Conservation (phyloP, 2,113 vertebrate species). For the Semnornis frantzii region DNA sequence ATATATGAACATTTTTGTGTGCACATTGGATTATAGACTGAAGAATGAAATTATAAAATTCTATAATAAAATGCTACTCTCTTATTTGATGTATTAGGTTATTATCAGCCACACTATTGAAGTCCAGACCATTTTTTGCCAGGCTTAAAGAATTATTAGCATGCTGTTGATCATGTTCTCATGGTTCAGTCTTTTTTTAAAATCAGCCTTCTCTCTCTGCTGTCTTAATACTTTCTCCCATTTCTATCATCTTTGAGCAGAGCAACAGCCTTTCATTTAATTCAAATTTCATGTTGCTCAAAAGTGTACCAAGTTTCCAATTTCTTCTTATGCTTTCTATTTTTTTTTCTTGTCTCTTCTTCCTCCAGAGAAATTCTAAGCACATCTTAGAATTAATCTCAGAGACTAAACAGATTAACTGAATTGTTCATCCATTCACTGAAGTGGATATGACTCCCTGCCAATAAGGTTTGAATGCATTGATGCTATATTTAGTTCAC, state of each 20-base stretch:
- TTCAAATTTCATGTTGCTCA: not conserved
- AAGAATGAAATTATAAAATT: not conserved
- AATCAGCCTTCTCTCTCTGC: not conserved
- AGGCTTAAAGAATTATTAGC: not conserved
- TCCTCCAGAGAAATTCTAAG: not conserved
- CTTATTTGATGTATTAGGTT: not conserved
- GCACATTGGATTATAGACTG: not conserved
- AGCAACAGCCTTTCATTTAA: not conserved
- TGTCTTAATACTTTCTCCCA: not conserved
- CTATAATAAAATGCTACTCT: not conserved
- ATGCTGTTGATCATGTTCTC: not conserved
- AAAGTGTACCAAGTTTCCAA: not conserved
- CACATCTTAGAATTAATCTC: not conserved
- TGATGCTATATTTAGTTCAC: not conserved
- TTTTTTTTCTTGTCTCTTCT: not conserved
- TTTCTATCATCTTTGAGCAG: not conserved
- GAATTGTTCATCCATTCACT: not conserved
- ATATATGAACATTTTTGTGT: not conserved
- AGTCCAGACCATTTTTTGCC: not conserved
- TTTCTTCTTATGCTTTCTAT: not conserved
- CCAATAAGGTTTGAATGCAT: not conserved
- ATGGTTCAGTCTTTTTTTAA: not conserved
- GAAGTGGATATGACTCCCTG: not conserved
- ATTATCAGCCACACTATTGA: not conserved
- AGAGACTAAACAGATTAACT: not conserved